Percentiles rank a stretch among this genome's conserved stretches.
Evolutionary conservation across 1,140 invertebrate species (phyloP).

Genomic region (Teleogryllus occipitalis): DNA sequence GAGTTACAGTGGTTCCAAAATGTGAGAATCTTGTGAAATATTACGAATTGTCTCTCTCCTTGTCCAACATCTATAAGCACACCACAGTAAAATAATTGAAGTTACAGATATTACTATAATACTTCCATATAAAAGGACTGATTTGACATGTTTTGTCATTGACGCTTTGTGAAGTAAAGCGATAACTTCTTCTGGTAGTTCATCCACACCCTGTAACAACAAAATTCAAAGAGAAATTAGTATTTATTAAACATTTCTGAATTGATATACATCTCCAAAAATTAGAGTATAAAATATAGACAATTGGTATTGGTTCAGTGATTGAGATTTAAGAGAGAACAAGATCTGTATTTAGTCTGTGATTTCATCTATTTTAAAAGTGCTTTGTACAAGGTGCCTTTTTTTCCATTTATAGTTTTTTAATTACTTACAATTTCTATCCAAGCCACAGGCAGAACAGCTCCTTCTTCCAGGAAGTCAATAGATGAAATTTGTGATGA

Average conservation of each 20-base stretch:
- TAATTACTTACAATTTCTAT: slow-evolving; percentile 40
- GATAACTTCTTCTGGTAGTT: neutral
- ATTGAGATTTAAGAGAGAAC: too few relatives aligned
- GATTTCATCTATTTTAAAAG: neutral
- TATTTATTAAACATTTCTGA: too few relatives aligned
- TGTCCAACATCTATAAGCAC: neutral
- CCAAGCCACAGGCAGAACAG: slow-evolving; percentile 51
- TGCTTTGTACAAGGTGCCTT: neutral
- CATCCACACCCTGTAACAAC: neutral
- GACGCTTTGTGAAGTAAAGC: neutral
- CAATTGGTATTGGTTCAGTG: too few relatives aligned
- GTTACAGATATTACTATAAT: neutral
- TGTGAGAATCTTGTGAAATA: neutral
- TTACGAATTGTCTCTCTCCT: neutral
- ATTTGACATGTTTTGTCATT: neutral
- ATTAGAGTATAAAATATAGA: too few relatives aligned
- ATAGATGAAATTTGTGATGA: slow-evolving; percentile 18
- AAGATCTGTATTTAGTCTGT: neutral
- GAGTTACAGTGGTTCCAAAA: neutral
- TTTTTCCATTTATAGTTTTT: neutral
- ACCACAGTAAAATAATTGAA: neutral
- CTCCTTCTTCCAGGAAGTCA: slow-evolving; percentile 14
- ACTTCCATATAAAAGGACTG: neutral
- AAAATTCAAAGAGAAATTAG: neutral
- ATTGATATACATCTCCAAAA: too few relatives aligned